Base-by-base conservation (phyloP, 2,888 invertebrate species). In the Drosophila monieri region DNA sequence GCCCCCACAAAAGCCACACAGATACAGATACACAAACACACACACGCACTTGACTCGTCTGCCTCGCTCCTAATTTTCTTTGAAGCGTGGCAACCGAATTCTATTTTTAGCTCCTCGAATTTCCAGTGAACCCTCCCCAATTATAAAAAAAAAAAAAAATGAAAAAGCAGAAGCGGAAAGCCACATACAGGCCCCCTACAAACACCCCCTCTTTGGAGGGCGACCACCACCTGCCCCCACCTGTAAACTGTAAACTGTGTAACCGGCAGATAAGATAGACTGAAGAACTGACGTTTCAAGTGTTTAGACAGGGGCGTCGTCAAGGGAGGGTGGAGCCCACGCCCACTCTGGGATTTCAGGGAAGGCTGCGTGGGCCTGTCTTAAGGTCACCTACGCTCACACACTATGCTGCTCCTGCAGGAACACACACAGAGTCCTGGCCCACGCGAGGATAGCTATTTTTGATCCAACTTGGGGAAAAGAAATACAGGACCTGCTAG, bases 281-380 rank as follows among this genome's bases (percentile, higher is more conserved):
- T 9, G 48, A n/a, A 27, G 12, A 25, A 51, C 49, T 80, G 80
- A 72, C 65, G 77, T 74, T 74, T 80, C 70, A 80, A 79, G 80
- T 72, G 80, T 52, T 52, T 57, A 14, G 25, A 6, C 1, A n/a
- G n/a, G 61, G 58, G 55, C 54, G 61, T 54, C 48, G n/a, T 12
- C 23, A 41, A 46, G 30, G 37, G 14, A 18, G 44, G 21, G 47
- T 3, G 21, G 35, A 27, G 23, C 52, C n/a, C n/a, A 39, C 71
- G 51, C 56, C 58, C 71, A 71, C 62, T n/a, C 37, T 10, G 21
- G 39, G 30, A 46, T 14, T n/a, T 32, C 15, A 51, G 6, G 52
- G 35, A 47, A 55, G 57, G 55, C 51, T 54, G 76, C 76, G 76
- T 76, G 76, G 76, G 76, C 78, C 47, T 61, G 72, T 68, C 76